A percentile compares a stretch with the other conserved stretches of the same genome.
Conservation (phyloP, 2,888 invertebrate species). For the Drosophila paranaensis region DNA sequence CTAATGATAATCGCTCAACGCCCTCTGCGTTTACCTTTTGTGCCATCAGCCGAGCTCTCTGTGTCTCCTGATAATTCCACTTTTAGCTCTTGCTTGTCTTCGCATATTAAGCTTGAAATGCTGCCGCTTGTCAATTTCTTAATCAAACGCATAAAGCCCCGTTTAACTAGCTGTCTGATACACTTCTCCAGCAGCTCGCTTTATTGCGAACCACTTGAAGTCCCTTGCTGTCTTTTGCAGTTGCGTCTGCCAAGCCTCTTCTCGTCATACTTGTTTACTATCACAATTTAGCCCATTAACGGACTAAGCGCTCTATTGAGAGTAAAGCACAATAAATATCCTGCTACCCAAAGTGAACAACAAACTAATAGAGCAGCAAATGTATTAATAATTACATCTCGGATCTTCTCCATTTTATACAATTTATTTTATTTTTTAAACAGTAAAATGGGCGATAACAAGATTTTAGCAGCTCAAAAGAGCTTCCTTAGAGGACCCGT, state of each 20-base stretch:
- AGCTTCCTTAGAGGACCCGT: slow-evolving; percentile 7
- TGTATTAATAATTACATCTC: too few relatives aligned
- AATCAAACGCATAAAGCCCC: slow-evolving; percentile 35
- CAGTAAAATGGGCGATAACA: neutral
- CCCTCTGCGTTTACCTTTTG: slow-evolving; percentile 33
- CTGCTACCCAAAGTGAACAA: too few relatives aligned
- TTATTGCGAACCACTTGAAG: neutral
- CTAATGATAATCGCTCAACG: slow-evolving; percentile 76
- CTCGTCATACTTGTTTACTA: neutral
- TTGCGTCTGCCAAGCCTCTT: neutral
- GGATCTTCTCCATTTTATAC: too few relatives aligned
- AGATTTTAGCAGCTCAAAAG: neutral
- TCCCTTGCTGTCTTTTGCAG: neutral
- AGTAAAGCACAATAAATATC: too few relatives aligned
- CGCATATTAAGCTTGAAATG: neutral
- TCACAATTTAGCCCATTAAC: neutral
- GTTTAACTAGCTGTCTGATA: slow-evolving; percentile 11
- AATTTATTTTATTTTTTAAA: too few relatives aligned
- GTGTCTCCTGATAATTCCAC: neutral
- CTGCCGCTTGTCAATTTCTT: slow-evolving; percentile 45
- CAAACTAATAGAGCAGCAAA: too few relatives aligned
- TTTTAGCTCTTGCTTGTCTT: neutral
- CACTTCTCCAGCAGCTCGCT: slow-evolving; percentile 9
- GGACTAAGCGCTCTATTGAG: too few relatives aligned
- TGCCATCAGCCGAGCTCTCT: neutral